A percentile compares a stretch with the other conserved stretches of the same genome.
phyloP scores from a whole-genome alignment of 2,888 invertebrate genomes.

The Drosophila meridiana region DNA sequence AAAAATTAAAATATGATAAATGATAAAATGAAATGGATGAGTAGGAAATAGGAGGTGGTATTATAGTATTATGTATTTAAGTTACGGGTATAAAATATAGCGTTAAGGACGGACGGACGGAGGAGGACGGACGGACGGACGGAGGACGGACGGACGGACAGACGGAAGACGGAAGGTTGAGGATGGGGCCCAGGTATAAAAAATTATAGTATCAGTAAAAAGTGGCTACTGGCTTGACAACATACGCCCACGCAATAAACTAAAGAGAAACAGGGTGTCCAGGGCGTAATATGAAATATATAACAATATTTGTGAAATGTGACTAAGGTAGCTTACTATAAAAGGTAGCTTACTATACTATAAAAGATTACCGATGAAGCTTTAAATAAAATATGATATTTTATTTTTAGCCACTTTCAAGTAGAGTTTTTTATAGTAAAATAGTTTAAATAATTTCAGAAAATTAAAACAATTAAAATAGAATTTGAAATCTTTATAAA shows the following conservation, averaged over 20 bases:
- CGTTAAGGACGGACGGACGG: too few species aligned
- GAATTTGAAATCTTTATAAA: too few species aligned
- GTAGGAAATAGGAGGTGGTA: too few species aligned
- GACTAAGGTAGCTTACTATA: neutral
- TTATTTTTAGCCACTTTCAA: neutral
- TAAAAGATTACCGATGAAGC: neutral
- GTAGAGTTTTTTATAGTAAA: neutral
- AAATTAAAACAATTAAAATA: neutral
- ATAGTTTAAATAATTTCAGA: neutral
- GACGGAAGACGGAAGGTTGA: too few species aligned
- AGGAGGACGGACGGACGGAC: too few species aligned
- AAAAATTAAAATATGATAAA: too few species aligned
- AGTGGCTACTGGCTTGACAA: slow-evolving; percentile 17
- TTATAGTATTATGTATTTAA: too few species aligned
- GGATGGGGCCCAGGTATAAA: too few species aligned
- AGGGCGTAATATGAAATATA: neutral
- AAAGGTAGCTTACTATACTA: neutral
- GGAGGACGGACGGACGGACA: too few species aligned
- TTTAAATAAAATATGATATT: neutral
- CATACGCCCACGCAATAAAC: slow-evolving; percentile 29
- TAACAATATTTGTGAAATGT: neutral
- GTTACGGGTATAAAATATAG: too few species aligned
- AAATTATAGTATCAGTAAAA: slow-evolving; percentile 27
- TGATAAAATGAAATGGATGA: too few species aligned
- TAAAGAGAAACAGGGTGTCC: slow-evolving; percentile 13